These are phyloP conservation scores for Hemistola chrysoprasaria DNA, from an alignment of 2,888 invertebrate species.

Conservation along the genomic window DNA sequence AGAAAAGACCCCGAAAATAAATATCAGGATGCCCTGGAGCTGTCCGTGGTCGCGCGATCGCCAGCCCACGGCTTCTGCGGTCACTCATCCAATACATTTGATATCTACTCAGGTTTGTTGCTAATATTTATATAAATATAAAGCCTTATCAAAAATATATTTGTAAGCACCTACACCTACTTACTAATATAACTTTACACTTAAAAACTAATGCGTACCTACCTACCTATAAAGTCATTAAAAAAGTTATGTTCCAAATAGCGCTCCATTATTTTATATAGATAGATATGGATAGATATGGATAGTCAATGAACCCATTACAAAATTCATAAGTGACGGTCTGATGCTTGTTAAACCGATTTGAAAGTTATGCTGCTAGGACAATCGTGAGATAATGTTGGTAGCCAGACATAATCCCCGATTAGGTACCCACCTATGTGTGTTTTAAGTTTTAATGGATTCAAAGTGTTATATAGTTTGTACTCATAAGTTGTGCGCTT, in stretches of 20 bases:
- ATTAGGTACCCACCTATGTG: slow-evolving; percentile 41
- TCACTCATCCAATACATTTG: slow-evolving; percentile 59
- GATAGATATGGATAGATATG: slow-evolving; percentile 39
- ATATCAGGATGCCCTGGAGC: slow-evolving; percentile 65
- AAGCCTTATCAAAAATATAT: slow-evolving; percentile 4
- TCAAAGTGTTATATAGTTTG: slow-evolving; percentile 50
- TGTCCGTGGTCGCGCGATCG: slow-evolving; percentile 74
- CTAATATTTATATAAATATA: slow-evolving; percentile 5
- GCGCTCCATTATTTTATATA: slow-evolving; percentile 35
- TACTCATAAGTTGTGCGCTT: no score
- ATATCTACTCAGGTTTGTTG: slow-evolving; percentile 57
- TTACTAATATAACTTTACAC: slow-evolving; percentile 4
- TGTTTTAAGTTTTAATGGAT: slow-evolving; percentile 63
- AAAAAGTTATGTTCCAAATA: slow-evolving; percentile 7
- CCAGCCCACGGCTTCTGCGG: slow-evolving; percentile 54
- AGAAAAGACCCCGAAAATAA: slow-evolving; percentile 42
- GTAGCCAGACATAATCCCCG: slow-evolving; percentile 55
- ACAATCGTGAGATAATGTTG: slow-evolving; percentile 56
- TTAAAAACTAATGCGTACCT: slow-evolving; percentile 6
- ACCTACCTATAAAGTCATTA: slow-evolving; percentile 6
- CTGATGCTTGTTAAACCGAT: slow-evolving; percentile 40
- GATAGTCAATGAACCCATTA: slow-evolving; percentile 49
- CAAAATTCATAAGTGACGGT: slow-evolving; percentile 43
- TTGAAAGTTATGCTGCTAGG: slow-evolving; percentile 47
- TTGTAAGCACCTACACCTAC: neutral